Percentiles rank a stretch among this genome's conserved stretches.
Conservation (phyloP, 37 sponge, comb jelly and placozoan genomes). For the Geodia barretti region DNA sequence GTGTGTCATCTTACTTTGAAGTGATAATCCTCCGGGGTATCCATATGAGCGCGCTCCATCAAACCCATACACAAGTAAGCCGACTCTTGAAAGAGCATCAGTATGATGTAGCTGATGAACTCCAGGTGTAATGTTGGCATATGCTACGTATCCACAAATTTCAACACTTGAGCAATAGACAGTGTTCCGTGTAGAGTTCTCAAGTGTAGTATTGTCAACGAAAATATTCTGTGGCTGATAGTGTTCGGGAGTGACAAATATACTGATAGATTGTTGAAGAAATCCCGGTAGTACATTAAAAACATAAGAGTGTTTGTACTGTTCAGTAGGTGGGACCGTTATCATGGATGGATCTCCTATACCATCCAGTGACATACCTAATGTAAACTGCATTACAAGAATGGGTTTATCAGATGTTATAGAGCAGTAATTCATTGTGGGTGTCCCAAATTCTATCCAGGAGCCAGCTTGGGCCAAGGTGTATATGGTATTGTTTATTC, state of each 20-base stretch:
- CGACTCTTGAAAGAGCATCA: neutral
- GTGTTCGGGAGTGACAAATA: conserved; percentile 32
- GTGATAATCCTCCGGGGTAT: conserved; percentile 54
- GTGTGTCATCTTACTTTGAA: no score
- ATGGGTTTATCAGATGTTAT: conserved; percentile 51
- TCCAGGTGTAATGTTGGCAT: conserved; percentile 5
- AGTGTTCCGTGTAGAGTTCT: neutral
- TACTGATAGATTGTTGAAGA: conserved; percentile 23
- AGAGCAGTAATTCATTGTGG: conserved; percentile 1
- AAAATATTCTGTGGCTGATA: conserved; percentile 14
- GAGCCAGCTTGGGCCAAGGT: neutral
- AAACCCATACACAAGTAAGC: conserved; percentile 53
- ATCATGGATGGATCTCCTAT: conserved; percentile 63
- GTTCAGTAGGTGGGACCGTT: conserved; percentile 68
- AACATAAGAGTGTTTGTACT: conserved; percentile 61
- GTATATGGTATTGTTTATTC: neutral
- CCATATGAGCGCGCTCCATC: conserved; percentile 46
- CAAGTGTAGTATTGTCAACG: conserved; percentile 14
- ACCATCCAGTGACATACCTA: conserved; percentile 8
- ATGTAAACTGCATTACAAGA: conserved; percentile 32
- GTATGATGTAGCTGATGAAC: conserved; percentile 28
- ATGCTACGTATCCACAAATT: conserved; percentile 34
- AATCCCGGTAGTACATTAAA: conserved; percentile 17
- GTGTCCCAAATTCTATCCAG: conserved; percentile 4
- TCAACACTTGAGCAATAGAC: conserved; percentile 8